phyloP scores from a whole-genome alignment of 2,797 vertebrate species.

The Pantherophis alleghaniensis region DNA sequence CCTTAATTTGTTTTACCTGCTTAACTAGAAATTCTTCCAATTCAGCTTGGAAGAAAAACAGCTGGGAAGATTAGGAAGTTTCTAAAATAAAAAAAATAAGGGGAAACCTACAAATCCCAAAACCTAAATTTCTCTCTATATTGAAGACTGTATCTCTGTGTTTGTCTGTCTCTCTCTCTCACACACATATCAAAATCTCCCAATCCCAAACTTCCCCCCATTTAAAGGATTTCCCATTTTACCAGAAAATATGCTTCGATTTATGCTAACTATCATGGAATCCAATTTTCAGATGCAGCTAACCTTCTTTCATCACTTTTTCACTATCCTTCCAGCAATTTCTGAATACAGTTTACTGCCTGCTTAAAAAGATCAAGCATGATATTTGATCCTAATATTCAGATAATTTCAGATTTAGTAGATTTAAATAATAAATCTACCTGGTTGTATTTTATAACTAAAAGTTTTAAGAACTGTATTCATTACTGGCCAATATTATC shows the following conservation, averaged over 20 bases:
- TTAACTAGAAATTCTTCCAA: not conserved
- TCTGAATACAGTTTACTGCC: not conserved
- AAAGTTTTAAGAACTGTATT: slow-evolving; percentile 40
- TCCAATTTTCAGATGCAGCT: not conserved
- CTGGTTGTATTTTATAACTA: slow-evolving; percentile 42
- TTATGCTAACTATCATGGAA: not conserved
- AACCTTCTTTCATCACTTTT: not conserved
- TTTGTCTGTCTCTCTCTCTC: not conserved
- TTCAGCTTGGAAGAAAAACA: not conserved
- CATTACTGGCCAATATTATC: slow-evolving; percentile 53
- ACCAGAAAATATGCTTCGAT: not conserved
- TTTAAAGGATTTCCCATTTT: not conserved
- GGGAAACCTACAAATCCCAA: not conserved
- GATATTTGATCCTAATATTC: not conserved
- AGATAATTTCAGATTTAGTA: slow-evolving; percentile 33
- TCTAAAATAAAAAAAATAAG: not conserved
- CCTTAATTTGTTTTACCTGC: not conserved
- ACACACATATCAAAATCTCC: not conserved
- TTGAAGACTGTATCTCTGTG: not conserved
- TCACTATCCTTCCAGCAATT: not conserved
- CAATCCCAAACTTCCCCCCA: not conserved
- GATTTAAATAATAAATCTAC: slow-evolving; percentile 34
- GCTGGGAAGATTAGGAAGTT: not conserved
- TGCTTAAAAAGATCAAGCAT: not conserved
- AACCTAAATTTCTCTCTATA: not conserved